A percentile compares a stretch with the other conserved stretches of the same genome.
phyloP scores from a whole-genome alignment of 2,888 invertebrate species.

The Metalampra italica region DNA sequence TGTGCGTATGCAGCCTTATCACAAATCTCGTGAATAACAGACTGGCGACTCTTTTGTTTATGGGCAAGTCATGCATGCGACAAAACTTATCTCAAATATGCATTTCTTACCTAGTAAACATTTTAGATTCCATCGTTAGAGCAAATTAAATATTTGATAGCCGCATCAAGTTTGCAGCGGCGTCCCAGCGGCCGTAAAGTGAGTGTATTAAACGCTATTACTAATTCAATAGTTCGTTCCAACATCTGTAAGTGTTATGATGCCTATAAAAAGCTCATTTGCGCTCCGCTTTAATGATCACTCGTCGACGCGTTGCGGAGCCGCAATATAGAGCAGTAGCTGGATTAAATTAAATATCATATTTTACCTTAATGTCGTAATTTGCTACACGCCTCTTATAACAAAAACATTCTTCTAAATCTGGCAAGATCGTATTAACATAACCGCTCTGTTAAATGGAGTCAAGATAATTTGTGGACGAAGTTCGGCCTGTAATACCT shows the following conservation, averaged over 20 bases:
- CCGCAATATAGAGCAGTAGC: conserved; percentile 34
- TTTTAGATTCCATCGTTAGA: conserved; percentile 17
- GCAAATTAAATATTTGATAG: conserved; percentile 52
- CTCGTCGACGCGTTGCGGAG: conserved; percentile 36
- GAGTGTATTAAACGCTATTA: conserved; percentile 59
- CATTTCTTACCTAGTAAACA: conserved; percentile 9
- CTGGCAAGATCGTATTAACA: conserved; percentile 71
- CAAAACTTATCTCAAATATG: conserved; percentile 6
- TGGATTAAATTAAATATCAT: conserved; percentile 55
- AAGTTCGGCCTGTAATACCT: conserved; percentile 77
- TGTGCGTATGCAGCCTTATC: conserved; percentile 2
- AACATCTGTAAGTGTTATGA: conserved; percentile 61
- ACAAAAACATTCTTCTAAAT: conserved; percentile 70
- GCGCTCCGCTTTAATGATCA: conserved; percentile 53
- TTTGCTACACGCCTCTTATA: conserved; percentile 54
- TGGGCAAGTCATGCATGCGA: background rate
- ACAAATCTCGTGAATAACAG: background rate
- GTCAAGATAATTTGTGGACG: conserved; percentile 76
- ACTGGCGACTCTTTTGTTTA: background rate
- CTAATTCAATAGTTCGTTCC: conserved; percentile 63
- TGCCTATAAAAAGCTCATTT: conserved; percentile 64
- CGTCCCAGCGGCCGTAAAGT: conserved; percentile 47
- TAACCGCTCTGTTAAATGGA: conserved; percentile 76
- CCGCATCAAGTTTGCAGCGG: conserved; percentile 40
- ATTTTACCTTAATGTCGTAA: conserved; percentile 62